These are phyloP conservation scores for Trisateles emortualis DNA, from an alignment of 2,888 invertebrate species.

Conservation along the genomic window DNA sequence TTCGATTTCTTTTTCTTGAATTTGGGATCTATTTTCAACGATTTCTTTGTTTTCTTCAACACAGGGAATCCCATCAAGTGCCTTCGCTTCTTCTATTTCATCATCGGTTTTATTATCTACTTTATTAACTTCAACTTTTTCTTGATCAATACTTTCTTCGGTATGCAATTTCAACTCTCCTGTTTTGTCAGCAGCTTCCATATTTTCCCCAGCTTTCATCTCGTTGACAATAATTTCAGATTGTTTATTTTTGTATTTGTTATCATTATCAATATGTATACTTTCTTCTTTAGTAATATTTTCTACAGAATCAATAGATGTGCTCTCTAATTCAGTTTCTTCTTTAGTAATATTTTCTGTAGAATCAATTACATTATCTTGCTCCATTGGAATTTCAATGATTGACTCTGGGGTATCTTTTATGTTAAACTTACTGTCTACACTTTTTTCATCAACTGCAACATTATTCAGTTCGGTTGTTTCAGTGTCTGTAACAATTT, in stretches of 20 bases:
- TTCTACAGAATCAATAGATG: constrained; percentile 22
- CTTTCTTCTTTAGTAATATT: constrained; percentile 2
- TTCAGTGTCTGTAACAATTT: neutral
- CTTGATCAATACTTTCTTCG: constrained; percentile 5
- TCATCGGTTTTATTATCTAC: constrained; percentile 1
- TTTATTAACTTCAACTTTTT: constrained; percentile 2
- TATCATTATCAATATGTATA: constrained; percentile 5
- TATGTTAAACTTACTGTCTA: constrained; percentile 6
- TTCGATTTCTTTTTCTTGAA: neutral
- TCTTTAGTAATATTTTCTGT: constrained; percentile 12
- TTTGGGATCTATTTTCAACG: constrained; percentile 2
- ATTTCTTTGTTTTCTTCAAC: constrained; percentile 3
- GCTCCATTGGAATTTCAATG: constrained; percentile 12
- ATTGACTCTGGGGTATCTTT: constrained; percentile 6
- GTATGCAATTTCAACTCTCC: neutral
- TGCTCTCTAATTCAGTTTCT: too few relatives aligned
- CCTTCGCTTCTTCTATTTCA: constrained; percentile 7
- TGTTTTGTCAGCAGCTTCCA: neutral
- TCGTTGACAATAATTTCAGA: neutral
- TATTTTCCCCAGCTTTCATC: neutral
- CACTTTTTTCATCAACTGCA: neutral
- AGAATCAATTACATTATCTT: constrained; percentile 17
- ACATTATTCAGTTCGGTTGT: constrained; percentile 4
- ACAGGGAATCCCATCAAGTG: neutral
- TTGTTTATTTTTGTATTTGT: constrained; percentile 5